Percentiles rank a stretch among this genome's conserved stretches.
phyloP scores from a whole-genome alignment of 35 echinoderm and acorn worm genomes.

The Hemicentrotus pulcherrimus region DNA sequence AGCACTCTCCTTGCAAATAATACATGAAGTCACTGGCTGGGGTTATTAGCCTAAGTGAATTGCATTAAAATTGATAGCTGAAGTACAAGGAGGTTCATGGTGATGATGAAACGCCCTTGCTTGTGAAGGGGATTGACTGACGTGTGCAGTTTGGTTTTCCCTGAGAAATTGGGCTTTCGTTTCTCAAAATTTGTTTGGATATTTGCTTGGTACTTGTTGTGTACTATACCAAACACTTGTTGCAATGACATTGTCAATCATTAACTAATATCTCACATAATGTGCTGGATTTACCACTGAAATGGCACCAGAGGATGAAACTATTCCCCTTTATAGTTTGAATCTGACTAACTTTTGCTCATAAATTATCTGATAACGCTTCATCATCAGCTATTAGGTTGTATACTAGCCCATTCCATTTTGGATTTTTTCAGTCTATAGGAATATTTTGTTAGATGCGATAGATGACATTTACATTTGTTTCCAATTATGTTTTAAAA shows the following conservation, averaged over 20 bases:
- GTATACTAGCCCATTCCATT: too few species aligned
- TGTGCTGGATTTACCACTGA: background rate
- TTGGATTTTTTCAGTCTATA: too few species aligned
- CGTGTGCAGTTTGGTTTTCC: background rate
- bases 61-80: conserved; percentile 50
- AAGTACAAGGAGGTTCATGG: conserved; percentile 2
- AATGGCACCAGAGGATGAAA: too few species aligned
- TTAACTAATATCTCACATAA: background rate
- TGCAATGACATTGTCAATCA: background rate
- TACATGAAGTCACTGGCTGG: conserved; percentile 32
- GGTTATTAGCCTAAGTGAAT: conserved; percentile 53
- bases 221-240: background rate
- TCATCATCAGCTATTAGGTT: too few species aligned
- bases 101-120: background rate
- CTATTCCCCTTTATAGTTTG: too few species aligned
- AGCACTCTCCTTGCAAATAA: conserved; percentile 18
- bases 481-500: too few species aligned
- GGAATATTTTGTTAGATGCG: too few species aligned
- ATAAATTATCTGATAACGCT: too few species aligned
- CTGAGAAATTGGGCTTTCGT: background rate
- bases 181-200: background rate
- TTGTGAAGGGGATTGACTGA: background rate
- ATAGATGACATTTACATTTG: too few species aligned
- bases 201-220: background rate
- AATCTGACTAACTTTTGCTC: too few species aligned